These are phyloP conservation scores for Ormyrus nitidulus DNA, from an alignment of 2,888 invertebrate species.

Conservation along the genomic window DNA sequence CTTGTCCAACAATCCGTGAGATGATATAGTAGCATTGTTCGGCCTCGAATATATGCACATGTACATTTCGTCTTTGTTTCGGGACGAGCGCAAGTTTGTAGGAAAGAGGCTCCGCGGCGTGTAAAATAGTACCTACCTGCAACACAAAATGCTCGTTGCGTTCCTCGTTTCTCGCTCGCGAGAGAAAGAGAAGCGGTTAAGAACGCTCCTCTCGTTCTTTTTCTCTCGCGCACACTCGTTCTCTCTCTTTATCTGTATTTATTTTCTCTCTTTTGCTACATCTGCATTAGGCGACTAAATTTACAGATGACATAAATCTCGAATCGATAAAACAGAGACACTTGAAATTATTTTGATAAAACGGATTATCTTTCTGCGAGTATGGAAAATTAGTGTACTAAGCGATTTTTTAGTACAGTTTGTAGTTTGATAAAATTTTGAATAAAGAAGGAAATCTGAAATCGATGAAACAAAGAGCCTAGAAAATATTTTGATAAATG, in stretches of 20 bases:
- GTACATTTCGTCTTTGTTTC: conserved; percentile 15
- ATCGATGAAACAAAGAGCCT: too few species aligned
- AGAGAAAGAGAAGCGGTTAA: conserved; percentile 3
- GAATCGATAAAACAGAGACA: conserved; percentile 9
- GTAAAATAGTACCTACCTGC: conserved; percentile 23
- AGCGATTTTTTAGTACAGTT: too few species aligned
- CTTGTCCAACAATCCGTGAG: background rate
- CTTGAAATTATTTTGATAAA: background rate
- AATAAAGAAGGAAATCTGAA: too few species aligned
- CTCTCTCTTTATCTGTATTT: conserved; percentile 26
- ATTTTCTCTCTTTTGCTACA: background rate
- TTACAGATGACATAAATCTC: conserved; percentile 18
- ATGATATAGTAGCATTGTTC: background rate
- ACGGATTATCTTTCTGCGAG: background rate
- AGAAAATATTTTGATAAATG: conserved; percentile 34
- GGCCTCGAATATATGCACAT: background rate
- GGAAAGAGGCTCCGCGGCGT: background rate
- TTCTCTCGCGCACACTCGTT: background rate
- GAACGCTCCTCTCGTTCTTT: background rate
- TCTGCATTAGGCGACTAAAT: conserved; percentile 24
- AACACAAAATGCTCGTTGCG: conserved; percentile 1
- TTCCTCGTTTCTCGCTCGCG: conserved; percentile 1
- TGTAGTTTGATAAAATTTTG: too few species aligned
- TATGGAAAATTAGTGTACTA: background rate
- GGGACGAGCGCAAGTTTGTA: background rate